Base-by-base conservation (phyloP, 2,888 invertebrate species). In the Microdon myrmicae region DNA sequence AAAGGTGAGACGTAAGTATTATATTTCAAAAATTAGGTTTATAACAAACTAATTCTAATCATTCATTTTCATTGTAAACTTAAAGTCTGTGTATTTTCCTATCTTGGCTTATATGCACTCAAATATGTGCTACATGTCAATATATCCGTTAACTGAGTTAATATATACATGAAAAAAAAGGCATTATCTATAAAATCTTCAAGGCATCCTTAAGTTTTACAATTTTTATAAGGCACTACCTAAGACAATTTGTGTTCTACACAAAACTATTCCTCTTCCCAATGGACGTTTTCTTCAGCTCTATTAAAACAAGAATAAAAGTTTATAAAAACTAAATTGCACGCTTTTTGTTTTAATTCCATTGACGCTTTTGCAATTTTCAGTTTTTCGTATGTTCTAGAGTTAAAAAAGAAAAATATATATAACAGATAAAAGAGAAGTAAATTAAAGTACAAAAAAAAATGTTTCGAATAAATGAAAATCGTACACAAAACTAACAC, bases 111-210 rank as follows among this genome's bases (percentile, higher is more conserved):
- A 69, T 70, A 73, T 74, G 73, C 71, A 73, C 73, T 74, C 73
- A 74, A 73, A 71, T 70, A 66, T 28, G 13, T 47, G 70, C 71
- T 73, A 68, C 71, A 70, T 72, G 71, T 68, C 69, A 71, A 71
- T n/a, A n/a, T n/a, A 10, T 8, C 19, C 12, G 20, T 22, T 22
- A 38, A 38, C n/a, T 16, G 6, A 38, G 10, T 22, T 22, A 23
- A 3, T 10, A 23, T 10, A 22, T 68, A 68, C 39, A 69, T 70
- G 64, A 53, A 58, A 56, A 53, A 28, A 29, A 32, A 37, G 43
- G 8, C 37, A 41, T n/a, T n/a, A n/a, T n/a, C n/a, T 3, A 32
- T 3, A 34, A 13, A 13, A 3, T 22, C 14, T 12, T 35, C 13
- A 10, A 44, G 12, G 17, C n/a, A 17, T n/a, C n/a, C n/a, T n/a